Base-by-base conservation (phyloP, 2,797 vertebrate species). In the Schizopygopsis pylzovi region DNA sequence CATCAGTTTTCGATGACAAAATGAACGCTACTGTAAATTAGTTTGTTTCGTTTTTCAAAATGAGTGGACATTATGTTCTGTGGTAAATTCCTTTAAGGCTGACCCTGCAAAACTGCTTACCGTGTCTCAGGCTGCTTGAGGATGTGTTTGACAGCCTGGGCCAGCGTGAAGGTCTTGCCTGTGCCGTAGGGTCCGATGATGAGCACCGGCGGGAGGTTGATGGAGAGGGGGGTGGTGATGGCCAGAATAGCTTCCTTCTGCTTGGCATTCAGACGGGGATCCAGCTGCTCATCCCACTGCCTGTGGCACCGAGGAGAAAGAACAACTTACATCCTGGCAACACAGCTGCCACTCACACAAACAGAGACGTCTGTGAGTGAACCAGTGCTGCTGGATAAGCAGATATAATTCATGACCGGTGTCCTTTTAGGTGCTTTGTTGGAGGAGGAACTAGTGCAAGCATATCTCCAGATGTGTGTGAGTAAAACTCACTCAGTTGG, bases 131-230 rank as follows among this genome's bases (percentile, higher is more conserved):
- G 97, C 90, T 99, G 98, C 89, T 97, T 97, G 79, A 99, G 97
- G 89, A 99, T 99, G 94, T 99, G 98, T 93, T 98, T 99, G 93
- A 99, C 98, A 70, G 98, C 98, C 96, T 99, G 98, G 89, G 98
- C 98, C 93, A 99, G 94, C 25, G 98, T 99, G 96, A 99, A 99
- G 0, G 98, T 99, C 95, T 99, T 99, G 92, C 98, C 98, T 33
- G 98, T 99, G 93, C 98, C 98, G 47, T 99, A 99, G 89, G 98
- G 98, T 83, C 98, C 98, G 37, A 99, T 99, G 95, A 99, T 97
- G 87, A 99, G 97, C 89, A 99, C 97, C 45, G 98, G 98, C 49
- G 98, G 98, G 93, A 99, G 95, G 63, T 95, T 93, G 88, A 98
- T 94, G 39, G 96, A 92, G 54, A 99, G 92, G 0, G 98, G 98